Percentiles rank a stretch among this genome's conserved stretches.
Conservation (phyloP, 2,888 invertebrate genomes). For the Acheta domesticus region DNA sequence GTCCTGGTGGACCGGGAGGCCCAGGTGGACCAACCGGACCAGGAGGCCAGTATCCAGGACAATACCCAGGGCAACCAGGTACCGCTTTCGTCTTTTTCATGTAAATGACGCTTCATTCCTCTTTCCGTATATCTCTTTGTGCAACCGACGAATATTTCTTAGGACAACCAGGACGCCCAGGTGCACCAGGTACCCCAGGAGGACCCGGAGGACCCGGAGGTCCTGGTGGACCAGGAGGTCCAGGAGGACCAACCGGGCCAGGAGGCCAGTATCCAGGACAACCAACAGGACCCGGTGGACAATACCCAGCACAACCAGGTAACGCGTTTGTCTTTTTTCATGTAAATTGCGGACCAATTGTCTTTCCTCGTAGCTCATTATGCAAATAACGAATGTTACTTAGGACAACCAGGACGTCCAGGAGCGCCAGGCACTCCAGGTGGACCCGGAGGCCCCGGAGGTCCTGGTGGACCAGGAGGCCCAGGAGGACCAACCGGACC, state of each 20-base stretch:
- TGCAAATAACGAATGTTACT: background rate
- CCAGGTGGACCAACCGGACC: constrained; percentile 44
- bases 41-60: constrained; percentile 40
- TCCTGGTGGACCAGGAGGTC: constrained; percentile 40
- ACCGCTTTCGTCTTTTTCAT: background rate
- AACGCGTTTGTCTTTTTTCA: no score
- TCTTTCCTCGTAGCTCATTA: no score
- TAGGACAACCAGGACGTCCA: constrained; percentile 30
- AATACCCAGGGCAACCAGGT: constrained; percentile 39
- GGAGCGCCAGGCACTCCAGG: constrained; percentile 36
- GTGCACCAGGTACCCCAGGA: constrained; percentile 38
- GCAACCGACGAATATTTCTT: background rate
- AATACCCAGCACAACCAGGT: background rate
- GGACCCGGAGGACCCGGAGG: constrained; percentile 36
- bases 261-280: constrained; percentile 27
- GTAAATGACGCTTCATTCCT: no score
- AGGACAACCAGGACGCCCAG: constrained; percentile 29
- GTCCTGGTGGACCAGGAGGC: constrained; percentile 44
- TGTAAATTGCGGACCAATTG: no score
- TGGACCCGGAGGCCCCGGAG: constrained; percentile 36
- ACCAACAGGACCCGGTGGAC: constrained; percentile 26
- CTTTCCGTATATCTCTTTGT: no score
- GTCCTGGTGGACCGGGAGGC: constrained; percentile 41
- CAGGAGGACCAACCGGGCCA: constrained; percentile 37
- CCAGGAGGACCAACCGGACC: constrained; percentile 34